These are phyloP conservation scores for Pseudopipra pipra DNA, from an alignment of 2,113 vertebrate genomes.

Conservation along the genomic window DNA sequence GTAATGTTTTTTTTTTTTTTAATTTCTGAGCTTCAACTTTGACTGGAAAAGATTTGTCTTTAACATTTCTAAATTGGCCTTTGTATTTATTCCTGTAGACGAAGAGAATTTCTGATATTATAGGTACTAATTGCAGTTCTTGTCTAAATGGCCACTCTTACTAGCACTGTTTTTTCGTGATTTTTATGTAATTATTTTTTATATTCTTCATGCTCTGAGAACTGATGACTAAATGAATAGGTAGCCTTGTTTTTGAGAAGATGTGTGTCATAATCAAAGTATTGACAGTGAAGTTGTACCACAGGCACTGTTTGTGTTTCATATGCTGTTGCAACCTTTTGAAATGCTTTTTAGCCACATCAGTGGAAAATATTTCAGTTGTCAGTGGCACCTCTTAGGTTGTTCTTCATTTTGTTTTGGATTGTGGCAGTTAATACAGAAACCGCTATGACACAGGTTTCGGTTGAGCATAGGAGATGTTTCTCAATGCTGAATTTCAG, in stretches of 20 bases:
- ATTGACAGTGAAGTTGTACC: neutral
- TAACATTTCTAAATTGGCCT: neutral
- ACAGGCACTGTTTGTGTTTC: neutral
- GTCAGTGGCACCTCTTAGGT: neutral
- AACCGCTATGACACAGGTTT: neutral
- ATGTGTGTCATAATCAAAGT: neutral
- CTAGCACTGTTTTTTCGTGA: neutral
- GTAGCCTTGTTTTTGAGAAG: neutral
- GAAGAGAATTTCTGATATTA: neutral
- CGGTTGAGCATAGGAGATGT: neutral
- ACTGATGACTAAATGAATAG: neutral
- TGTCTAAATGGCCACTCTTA: neutral
- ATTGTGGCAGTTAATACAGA: neutral
- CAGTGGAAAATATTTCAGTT: neutral
- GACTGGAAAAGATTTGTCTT: neutral
- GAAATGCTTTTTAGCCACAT: neutral
- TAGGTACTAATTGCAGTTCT: neutral
- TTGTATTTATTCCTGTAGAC: neutral
- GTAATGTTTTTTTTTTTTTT: neutral
- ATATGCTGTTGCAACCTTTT: neutral
- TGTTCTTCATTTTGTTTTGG: neutral
- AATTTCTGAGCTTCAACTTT: neutral
- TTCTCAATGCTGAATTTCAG: conserved; percentile 16
- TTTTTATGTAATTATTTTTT: neutral
- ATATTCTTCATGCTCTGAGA: neutral